Conservation (phyloP, 92 coral and sea anemone genomes). For the Zoanthus sansibaricus region DNA sequence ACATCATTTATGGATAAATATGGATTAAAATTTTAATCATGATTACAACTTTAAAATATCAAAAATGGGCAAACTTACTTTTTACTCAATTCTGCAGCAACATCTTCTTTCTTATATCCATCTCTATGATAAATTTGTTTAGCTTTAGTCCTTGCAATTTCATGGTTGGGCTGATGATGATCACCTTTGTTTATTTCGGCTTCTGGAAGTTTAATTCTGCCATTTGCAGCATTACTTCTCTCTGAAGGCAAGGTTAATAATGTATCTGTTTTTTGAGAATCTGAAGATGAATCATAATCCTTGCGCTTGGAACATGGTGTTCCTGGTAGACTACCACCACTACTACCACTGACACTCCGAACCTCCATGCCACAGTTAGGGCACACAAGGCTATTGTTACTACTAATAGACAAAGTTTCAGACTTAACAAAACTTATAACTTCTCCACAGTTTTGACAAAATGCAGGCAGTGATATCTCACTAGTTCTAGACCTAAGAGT, state of each 20-base stretch:
- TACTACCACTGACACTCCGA: conserved; percentile 41
- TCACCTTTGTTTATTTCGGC: conserved; percentile 28
- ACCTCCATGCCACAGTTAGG: conserved; percentile 47
- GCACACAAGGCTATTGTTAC: conserved; percentile 28
- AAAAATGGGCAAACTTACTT: conserved; percentile 70
- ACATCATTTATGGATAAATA: too few species aligned
- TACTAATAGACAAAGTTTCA: conserved; percentile 10
- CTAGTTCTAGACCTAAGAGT: conserved; percentile 60
- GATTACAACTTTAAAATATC: neutral
- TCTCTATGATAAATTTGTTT: conserved; percentile 76
- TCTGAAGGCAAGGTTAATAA: conserved; percentile 30
- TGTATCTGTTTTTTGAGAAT: conserved; percentile 20
- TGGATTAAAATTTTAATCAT: neutral
- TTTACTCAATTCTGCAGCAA: conserved; percentile 88
- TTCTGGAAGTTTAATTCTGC: conserved; percentile 34
- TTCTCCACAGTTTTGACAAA: conserved; percentile 81
- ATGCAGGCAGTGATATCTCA: conserved; percentile 64
- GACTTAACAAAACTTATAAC: conserved; percentile 37
- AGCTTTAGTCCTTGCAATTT: conserved; percentile 74
- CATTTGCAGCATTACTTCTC: conserved; percentile 36
- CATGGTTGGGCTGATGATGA: conserved; percentile 28
- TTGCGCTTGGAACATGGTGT: conserved; percentile 62
- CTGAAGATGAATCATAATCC: conserved; percentile 49
- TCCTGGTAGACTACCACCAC: conserved; percentile 82
- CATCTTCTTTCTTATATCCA: conserved; percentile 87